Evolutionary conservation across 2,797 vertebrate species (phyloP).

Genomic region (Pterois miles): DNA sequence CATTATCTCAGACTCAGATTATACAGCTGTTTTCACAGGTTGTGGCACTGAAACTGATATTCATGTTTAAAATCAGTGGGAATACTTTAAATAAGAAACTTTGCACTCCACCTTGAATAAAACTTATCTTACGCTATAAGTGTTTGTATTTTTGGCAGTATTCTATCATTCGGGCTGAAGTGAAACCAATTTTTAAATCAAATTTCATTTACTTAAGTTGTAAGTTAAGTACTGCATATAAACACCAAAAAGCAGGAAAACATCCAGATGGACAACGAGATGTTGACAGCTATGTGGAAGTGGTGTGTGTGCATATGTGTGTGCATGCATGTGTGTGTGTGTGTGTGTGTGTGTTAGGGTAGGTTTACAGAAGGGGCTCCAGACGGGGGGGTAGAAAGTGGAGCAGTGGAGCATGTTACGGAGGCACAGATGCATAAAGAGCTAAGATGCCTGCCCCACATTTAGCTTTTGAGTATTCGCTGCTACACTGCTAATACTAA

Average conservation of each 20-base stretch:
- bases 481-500: slow-evolving; percentile 61
- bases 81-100: background rate
- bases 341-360: background rate
- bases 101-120: background rate
- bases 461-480: slow-evolving; percentile 68
- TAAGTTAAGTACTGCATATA: background rate
- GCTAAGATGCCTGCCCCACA: slow-evolving; percentile 69
- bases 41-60: background rate
- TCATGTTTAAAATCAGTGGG: background rate
- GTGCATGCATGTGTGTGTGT: slow-evolving; percentile 3
- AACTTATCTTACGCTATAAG: background rate
- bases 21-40: background rate
- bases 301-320: background rate
- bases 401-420: slow-evolving; percentile 70
- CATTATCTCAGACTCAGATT: background rate
- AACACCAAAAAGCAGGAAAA: background rate
- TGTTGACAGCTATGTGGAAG: background rate
- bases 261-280: slow-evolving; percentile 3
- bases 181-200: background rate
- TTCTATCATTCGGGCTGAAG: background rate
- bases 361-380: slow-evolving; percentile 28
- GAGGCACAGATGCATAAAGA: slow-evolving; percentile 74
- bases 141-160: background rate
- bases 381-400: slow-evolving; percentile 45
- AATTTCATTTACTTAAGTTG: background rate